phyloP scores from a whole-genome alignment of 2,888 invertebrate species.

The Palloptera scutellata region DNA sequence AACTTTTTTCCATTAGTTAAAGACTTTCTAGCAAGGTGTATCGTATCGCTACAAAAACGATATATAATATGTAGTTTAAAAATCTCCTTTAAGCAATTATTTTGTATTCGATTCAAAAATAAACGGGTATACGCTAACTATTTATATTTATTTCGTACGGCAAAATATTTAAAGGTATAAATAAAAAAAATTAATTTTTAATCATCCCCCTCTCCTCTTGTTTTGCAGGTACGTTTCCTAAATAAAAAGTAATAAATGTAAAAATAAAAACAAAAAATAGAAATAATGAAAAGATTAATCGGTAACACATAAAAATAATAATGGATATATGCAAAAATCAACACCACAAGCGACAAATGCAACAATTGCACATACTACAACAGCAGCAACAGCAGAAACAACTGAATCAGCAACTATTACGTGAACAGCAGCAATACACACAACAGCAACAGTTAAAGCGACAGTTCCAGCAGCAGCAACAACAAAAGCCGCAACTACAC shows the following conservation, averaged over 20 bases:
- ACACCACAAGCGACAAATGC: background rate
- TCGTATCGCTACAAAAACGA: no score
- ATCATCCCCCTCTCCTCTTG: conserved; percentile 17
- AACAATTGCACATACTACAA: background rate
- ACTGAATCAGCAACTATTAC: conserved; percentile 24
- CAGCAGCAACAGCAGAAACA: conserved; percentile 27
- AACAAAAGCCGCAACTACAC: conserved; percentile 20
- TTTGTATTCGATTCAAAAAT: no score
- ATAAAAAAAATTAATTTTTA: no score
- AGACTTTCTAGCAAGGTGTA: no score
- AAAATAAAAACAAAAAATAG: conserved; percentile 6
- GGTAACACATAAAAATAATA: conserved; percentile 14
- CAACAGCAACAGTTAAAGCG: conserved; percentile 26
- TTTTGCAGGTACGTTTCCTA: conserved; percentile 46
- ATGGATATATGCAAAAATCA: conserved; percentile 9
- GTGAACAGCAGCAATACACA: background rate
- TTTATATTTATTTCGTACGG: background rate
- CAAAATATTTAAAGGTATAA: background rate
- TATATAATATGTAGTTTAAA: no score
- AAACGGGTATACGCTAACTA: background rate
- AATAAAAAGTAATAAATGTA: conserved; percentile 2
- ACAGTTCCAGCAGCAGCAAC: conserved; percentile 17
- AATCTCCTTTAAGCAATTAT: no score
- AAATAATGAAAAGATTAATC: background rate
- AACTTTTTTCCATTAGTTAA: no score